Percentiles rank a stretch among this genome's conserved stretches.
phyloP scores from a whole-genome alignment of 2,888 invertebrate species.

The Lysandra coridon region DNA sequence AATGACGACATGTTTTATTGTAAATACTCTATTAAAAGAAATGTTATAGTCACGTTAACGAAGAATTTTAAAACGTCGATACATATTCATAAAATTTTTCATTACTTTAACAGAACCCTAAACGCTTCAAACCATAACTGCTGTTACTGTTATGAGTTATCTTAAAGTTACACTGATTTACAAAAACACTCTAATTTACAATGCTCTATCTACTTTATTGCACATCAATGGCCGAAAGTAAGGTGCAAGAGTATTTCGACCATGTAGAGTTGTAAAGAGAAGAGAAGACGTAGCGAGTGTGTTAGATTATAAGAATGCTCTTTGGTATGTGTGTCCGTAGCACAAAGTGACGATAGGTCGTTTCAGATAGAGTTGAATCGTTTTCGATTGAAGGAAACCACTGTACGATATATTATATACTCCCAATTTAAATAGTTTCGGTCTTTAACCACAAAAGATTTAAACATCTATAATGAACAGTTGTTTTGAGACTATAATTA shows the following conservation, averaged over 20 bases:
- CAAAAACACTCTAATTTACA: slow-evolving; percentile 7
- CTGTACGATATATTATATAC: too few species aligned
- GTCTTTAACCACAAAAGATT: too few species aligned
- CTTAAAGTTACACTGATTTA: neutral
- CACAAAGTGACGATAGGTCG: too few species aligned
- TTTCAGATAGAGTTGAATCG: too few species aligned
- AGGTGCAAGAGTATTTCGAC: neutral
- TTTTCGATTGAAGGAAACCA: too few species aligned
- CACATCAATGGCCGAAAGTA: neutral
- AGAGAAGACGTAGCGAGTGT: neutral
- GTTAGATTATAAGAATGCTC: too few species aligned
- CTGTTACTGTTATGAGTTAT: neutral
- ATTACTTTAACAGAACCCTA: neutral
- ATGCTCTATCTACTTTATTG: slow-evolving; percentile 3
- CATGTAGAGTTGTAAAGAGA: neutral
- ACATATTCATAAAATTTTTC: neutral
- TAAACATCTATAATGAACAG: too few species aligned
- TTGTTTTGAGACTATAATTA: too few species aligned
- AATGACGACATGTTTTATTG: too few species aligned
- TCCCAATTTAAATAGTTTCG: too few species aligned
- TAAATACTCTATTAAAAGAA: neutral
- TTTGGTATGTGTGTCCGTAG: too few species aligned
- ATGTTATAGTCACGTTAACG: neutral
- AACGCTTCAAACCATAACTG: neutral
- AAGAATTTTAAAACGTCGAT: neutral